Evolutionary conservation across 2,888 invertebrate genomes (phyloP).

Genomic region (Pecten maximus): DNA sequence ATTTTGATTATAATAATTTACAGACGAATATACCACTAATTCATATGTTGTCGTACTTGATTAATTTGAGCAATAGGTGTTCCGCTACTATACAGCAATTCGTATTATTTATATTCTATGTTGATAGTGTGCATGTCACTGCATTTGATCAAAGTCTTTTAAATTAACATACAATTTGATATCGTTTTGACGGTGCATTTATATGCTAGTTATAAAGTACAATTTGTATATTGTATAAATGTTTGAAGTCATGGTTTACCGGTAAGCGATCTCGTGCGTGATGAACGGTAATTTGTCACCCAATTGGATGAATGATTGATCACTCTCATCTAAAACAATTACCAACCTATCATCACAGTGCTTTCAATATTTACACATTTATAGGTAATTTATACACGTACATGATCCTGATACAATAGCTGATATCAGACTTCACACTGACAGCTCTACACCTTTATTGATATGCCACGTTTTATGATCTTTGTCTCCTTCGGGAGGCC

Average conservation of each 20-base stretch:
- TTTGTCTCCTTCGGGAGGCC: slow-evolving; percentile 16
- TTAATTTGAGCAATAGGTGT: too few species aligned
- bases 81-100: too few species aligned
- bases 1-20: too few species aligned
- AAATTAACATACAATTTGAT: too few species aligned
- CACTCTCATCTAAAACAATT: background rate
- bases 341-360: background rate
- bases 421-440: background rate
- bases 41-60: too few species aligned
- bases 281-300: background rate
- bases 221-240: too few species aligned
- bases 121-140: too few species aligned
- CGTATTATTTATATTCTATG: too few species aligned
- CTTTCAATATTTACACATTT: slow-evolving; percentile 33
- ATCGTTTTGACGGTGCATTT: too few species aligned
- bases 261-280: background rate
- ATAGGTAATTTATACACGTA: slow-evolving; percentile 33
- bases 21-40: too few species aligned
- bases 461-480: slow-evolving; percentile 12
- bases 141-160: too few species aligned
- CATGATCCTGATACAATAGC: background rate
- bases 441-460: background rate
- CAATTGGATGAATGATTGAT: background rate
- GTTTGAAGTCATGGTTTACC: background rate
- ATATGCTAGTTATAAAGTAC: too few species aligned